A percentile compares a stretch with the other conserved stretches of the same genome.
phyloP scores from a whole-genome alignment of 2,888 invertebrate species.

The Stegophylla sp. region DNA sequence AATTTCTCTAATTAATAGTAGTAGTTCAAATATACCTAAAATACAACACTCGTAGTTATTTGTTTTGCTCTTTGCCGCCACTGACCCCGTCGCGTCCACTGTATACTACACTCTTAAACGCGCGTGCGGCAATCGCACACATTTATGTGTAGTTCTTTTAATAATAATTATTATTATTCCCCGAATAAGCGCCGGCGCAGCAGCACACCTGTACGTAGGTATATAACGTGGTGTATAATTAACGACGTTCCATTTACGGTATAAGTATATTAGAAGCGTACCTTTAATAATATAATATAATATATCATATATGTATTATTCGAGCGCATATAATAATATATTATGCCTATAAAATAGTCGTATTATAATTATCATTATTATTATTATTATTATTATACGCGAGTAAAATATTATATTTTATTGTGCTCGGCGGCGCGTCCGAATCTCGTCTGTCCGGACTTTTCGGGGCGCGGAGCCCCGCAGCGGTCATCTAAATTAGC shows the following conservation, averaged over 20 bases:
- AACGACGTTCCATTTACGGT: not conserved
- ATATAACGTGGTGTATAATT: not conserved
- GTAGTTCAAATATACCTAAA: too few relatives aligned
- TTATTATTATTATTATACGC: too few relatives aligned
- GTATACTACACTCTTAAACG: too few relatives aligned
- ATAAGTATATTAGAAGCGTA: too few relatives aligned
- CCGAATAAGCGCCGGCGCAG: too few relatives aligned
- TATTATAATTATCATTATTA: not conserved
- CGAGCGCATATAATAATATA: not conserved
- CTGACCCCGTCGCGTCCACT: not conserved
- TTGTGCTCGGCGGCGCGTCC: not conserved
- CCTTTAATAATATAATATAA: too few relatives aligned
- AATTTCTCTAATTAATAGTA: too few relatives aligned
- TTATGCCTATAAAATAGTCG: not conserved
- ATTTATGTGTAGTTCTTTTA: slow-evolving; percentile 18
- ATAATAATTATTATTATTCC: not conserved
- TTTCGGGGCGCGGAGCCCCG: slow-evolving; percentile 25
- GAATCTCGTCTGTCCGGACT: slow-evolving; percentile 1
- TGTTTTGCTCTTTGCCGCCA: too few relatives aligned
- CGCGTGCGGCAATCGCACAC: not conserved
- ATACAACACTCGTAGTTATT: too few relatives aligned
- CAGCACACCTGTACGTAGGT: not conserved
- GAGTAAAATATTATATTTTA: not conserved
- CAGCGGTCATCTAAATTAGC: slow-evolving; percentile 2
- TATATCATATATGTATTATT: too few relatives aligned